A percentile compares a stretch with the other conserved stretches of the same genome.
phyloP scores from a whole-genome alignment of 2,888 invertebrate genomes.

The Apodemia mormo region DNA sequence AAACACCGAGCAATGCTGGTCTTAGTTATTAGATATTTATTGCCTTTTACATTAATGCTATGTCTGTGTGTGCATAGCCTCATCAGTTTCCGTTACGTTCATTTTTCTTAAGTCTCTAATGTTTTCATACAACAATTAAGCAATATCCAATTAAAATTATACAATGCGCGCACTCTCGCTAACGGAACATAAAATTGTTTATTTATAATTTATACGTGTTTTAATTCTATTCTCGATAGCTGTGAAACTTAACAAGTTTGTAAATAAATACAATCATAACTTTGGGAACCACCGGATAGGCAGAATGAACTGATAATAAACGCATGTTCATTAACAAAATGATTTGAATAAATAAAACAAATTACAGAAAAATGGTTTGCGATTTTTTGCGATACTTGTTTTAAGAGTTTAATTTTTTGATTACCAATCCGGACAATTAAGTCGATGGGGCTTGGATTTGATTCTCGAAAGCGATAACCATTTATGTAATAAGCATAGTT shows the following conservation, averaged over 20 bases:
- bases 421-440: too few relatives aligned
- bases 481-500: too few relatives aligned
- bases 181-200: conserved; percentile 8
- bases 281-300: too few relatives aligned
- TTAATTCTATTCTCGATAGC: background rate
- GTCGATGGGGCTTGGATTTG: too few relatives aligned
- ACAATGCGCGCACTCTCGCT: conserved; percentile 15
- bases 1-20: too few relatives aligned
- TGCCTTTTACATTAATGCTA: background rate
- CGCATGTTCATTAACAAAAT: too few relatives aligned
- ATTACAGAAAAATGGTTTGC: too few relatives aligned
- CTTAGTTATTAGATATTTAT: background rate
- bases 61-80: background rate
- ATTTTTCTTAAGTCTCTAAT: conserved; percentile 7
- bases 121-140: conserved; percentile 17
- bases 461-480: too few relatives aligned
- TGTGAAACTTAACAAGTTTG: background rate
- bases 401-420: too few relatives aligned
- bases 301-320: too few relatives aligned
- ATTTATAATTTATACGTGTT: background rate
- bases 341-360: too few relatives aligned
- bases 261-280: background rate
- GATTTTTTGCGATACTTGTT: too few relatives aligned
- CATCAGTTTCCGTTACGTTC: background rate
- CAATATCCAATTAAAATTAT: conserved; percentile 17